Evolutionary conservation across 2,797 vertebrate genomes (phyloP).

Genomic region (Enteromius radiatus): DNA sequence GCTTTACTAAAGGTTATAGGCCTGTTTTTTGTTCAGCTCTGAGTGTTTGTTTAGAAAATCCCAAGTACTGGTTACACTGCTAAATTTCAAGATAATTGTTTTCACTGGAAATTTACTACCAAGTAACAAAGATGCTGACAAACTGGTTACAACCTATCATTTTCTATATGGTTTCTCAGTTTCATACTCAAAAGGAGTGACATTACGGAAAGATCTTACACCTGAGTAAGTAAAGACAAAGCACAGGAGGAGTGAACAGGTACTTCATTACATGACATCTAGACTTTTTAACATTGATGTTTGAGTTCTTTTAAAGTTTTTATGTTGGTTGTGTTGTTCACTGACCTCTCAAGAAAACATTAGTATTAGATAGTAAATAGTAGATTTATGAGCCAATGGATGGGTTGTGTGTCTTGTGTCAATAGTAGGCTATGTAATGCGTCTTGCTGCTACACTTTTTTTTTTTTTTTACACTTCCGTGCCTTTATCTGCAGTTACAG

Average conservation of each 20-base stretch:
- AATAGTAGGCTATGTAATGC: not conserved
- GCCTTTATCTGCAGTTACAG: not conserved
- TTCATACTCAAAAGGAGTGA: not conserved
- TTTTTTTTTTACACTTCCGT: not conserved
- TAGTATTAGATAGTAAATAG: not conserved
- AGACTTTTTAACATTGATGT: not conserved
- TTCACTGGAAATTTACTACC: not conserved
- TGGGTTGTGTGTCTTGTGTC: not conserved
- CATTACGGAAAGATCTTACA: not conserved
- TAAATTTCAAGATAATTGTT: not conserved
- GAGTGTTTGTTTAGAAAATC: not conserved
- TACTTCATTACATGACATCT: not conserved
- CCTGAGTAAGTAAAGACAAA: not conserved
- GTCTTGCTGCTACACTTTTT: not conserved
- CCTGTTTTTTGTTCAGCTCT: not conserved
- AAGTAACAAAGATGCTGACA: not conserved
- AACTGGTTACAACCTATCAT: not conserved
- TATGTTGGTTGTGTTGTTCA: not conserved
- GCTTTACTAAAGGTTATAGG: not conserved
- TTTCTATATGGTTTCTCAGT: not conserved
- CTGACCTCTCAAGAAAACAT: not conserved
- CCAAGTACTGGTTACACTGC: not conserved
- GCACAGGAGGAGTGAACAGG: conserved; percentile 13
- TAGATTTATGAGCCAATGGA: not conserved
- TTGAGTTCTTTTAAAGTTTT: not conserved